A percentile compares a stretch with the other conserved stretches of the same genome.
Conservation (phyloP, 1,140 invertebrate species). For the Reticulitermes speratus region DNA sequence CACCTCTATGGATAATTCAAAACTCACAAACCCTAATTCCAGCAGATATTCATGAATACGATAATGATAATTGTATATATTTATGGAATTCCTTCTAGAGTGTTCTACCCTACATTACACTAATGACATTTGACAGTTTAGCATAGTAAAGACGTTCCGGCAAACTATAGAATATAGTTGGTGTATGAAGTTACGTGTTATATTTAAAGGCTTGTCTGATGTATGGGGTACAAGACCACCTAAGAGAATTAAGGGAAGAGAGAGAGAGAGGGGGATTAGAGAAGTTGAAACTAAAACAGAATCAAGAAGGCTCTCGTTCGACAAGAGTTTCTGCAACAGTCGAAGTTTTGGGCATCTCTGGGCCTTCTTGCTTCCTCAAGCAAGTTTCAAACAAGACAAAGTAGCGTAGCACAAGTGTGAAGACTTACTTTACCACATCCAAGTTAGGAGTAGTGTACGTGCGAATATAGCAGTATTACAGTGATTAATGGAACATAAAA, state of each 20-base stretch:
- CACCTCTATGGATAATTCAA: too few species aligned
- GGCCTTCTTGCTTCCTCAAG: not conserved
- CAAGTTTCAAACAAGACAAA: not conserved
- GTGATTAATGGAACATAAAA: not conserved
- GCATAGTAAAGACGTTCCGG: not conserved
- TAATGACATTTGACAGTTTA: not conserved
- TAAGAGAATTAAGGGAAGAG: not conserved
- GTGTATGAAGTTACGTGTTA: not conserved
- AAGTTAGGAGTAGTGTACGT: not conserved
- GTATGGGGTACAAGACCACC: not conserved
- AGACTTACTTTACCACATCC: not conserved
- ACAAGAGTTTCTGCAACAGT: not conserved
- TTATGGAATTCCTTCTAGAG: not conserved
- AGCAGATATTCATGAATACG: too few species aligned
- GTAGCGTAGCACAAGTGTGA: not conserved
- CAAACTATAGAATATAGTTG: not conserved
- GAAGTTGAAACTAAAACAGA: constrained; percentile 18
- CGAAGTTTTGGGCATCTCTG: not conserved
- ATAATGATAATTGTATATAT: too few species aligned
- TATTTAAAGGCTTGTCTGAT: not conserved
- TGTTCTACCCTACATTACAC: not conserved
- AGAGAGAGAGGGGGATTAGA: not conserved
- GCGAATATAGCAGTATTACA: not conserved
- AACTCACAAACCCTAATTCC: too few species aligned
- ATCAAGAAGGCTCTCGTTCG: not conserved